Evolutionary conservation across 2,797 vertebrate genomes (phyloP).

Genomic region (Megalops cyprinoides): DNA sequence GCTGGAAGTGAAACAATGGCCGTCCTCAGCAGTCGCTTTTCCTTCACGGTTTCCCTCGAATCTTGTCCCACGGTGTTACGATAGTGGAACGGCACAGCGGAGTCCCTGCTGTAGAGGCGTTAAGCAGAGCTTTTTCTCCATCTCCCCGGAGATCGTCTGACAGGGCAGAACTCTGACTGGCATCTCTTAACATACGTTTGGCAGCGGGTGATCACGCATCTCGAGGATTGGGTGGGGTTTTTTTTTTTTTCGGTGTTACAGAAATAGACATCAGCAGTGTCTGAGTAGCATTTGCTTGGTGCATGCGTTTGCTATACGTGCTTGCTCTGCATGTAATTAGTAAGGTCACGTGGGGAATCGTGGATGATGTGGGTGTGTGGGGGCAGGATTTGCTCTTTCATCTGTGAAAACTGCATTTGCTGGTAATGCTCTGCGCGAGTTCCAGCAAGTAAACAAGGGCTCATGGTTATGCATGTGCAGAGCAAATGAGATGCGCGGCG

Average conservation of each 20-base stretch:
- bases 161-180: background rate
- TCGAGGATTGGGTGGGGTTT: background rate
- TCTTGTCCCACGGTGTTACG: slow-evolving; percentile 50
- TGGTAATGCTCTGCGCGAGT: slow-evolving; percentile 4
- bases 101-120: slow-evolving; percentile 28
- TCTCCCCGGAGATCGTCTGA: slow-evolving; percentile 50
- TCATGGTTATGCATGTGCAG: background rate
- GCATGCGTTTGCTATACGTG: background rate
- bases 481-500: background rate
- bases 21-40: slow-evolving; percentile 27
- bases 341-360: no score
- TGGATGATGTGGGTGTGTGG: no score
- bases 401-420: background rate
- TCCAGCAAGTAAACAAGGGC: background rate
- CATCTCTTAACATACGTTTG: no score
- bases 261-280: background rate
- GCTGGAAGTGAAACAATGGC: slow-evolving; percentile 34
- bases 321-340: background rate
- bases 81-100: no score
- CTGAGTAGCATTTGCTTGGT: background rate
- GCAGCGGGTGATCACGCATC: no score
- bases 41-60: slow-evolving; percentile 17
- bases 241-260: background rate
- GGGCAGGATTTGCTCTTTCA: no score
- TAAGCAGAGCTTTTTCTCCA: no score